Conservation (phyloP, 2,888 invertebrate genomes). For the Didymodactylos carnosus region DNA sequence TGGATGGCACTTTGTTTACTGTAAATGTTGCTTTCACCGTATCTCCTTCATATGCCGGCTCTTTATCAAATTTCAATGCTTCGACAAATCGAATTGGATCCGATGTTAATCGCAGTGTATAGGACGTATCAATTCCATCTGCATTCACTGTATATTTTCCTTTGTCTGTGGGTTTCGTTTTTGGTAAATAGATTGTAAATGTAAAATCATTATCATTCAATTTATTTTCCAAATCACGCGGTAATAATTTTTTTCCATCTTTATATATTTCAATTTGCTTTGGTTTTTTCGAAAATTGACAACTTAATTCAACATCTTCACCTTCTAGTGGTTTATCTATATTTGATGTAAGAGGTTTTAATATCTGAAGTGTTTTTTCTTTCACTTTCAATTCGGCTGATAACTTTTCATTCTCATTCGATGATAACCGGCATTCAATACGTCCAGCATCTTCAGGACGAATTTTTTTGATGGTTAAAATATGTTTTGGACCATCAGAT, state of each 20-base stretch:
- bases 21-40: not conserved
- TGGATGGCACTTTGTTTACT: not conserved
- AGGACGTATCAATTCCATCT: not conserved
- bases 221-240: not conserved
- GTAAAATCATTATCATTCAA: not conserved
- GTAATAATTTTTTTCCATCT: not conserved
- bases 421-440: not conserved
- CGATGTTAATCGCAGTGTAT: not conserved
- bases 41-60: not conserved
- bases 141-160: not conserved
- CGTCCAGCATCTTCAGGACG: not conserved
- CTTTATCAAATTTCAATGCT: not conserved
- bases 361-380: not conserved
- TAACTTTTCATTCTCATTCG: not conserved
- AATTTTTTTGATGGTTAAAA: not conserved
- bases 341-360: not conserved
- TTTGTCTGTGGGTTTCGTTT: not conserved
- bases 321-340: not conserved
- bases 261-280: not conserved
- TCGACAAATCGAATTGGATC: not conserved
- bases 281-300: not conserved
- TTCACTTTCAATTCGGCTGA: not conserved
- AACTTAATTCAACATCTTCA: not conserved
- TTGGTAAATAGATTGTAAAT: not conserved
- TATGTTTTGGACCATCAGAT: not conserved